phyloP scores from a whole-genome alignment of 2,888 invertebrate genomes.

The Drosophila atroscutellata region DNA sequence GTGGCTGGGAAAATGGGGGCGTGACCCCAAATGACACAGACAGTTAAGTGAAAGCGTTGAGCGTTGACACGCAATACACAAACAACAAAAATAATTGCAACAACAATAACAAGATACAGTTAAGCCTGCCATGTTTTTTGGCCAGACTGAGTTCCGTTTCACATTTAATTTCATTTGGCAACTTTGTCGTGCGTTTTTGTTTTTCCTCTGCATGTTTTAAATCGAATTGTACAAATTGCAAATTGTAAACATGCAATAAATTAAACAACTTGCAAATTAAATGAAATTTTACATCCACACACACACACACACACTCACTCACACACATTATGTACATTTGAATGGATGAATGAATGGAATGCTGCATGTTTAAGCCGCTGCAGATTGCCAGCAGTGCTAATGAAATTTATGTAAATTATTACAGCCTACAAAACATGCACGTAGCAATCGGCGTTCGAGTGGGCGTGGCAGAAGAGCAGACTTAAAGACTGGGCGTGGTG shows the following conservation, averaged over 20 bases:
- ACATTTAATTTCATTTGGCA: conserved; percentile 76
- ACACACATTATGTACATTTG: conserved; percentile 8
- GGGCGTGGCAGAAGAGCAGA: neutral
- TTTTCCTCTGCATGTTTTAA: conserved; percentile 47
- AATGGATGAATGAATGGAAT: conserved; percentile 28
- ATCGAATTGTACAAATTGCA: conserved; percentile 81
- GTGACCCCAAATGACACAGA: conserved; percentile 78
- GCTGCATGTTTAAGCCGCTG: conserved; percentile 33
- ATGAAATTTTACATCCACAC: conserved; percentile 68
- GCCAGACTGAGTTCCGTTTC: conserved; percentile 55
- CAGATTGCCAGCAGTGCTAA: conserved; percentile 69
- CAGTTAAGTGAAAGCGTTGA: conserved; percentile 78
- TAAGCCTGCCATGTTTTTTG: conserved; percentile 49
- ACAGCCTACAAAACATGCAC: conserved; percentile 36
- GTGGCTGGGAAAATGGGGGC: conserved; percentile 59
- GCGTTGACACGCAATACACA: conserved; percentile 72
- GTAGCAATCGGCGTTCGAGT: conserved; percentile 40
- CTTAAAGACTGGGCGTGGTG: neutral
- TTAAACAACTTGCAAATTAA: conserved; percentile 78
- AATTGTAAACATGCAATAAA: conserved; percentile 80
- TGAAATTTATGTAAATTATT: conserved; percentile 81
- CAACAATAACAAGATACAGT: conserved; percentile 43
- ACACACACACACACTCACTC: conserved; percentile 20
- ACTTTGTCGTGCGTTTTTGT: conserved; percentile 60
- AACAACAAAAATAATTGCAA: conserved; percentile 31